Evolutionary conservation across 2,888 invertebrate genomes (phyloP), one percentile per base, ranked within the genome.

Genomic region (Girardia tigrina): DNA sequence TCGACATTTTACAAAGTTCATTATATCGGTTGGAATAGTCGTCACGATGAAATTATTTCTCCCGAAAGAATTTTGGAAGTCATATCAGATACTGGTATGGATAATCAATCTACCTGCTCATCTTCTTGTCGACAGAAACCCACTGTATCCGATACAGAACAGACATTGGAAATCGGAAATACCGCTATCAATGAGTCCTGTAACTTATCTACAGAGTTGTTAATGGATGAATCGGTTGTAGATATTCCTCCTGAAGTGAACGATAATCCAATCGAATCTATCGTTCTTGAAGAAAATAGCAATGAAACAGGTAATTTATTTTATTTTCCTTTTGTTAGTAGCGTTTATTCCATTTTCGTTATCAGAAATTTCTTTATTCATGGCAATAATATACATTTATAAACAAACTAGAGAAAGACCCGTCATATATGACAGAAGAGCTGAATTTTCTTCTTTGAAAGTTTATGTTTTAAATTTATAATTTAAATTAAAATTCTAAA

Each of bases 11-110:
- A 84, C 79, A 80, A 83, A 76, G 87, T 88, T 0, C 87, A 88
- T 80, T 87, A 87, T 80, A 82, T 84, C 70, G 87, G 97, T 2
- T 98, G 98, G 98, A 98, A 94, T 84, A 91, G 27, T n/a, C 28
- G 77, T 23, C 72, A 77, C 26, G 77, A 77, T 72, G 77, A 77
- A 28, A 42, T 77, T 14, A 72, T 77, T 6, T 26, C 28, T 2
- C 82, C 93, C 90, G 85, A 93, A 94, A 81, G 93, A 93, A 83
- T 89, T 88, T 80, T 77, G 42, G 36, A 75, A 76, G 73, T 76
- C 6, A 56, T 56, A 12, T 56, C 56, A 16, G 56, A 56, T 56
- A 23, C 56, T 2, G 56, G 56, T 16, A 56, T 56, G 56, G 56
- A 56, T 16, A 56, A 56, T 56, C 56, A 56, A 56, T 56, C 56